These are phyloP conservation scores for Psittacula derbiana DNA, from an alignment of 2,797 vertebrate species.

Conservation along the genomic window DNA sequence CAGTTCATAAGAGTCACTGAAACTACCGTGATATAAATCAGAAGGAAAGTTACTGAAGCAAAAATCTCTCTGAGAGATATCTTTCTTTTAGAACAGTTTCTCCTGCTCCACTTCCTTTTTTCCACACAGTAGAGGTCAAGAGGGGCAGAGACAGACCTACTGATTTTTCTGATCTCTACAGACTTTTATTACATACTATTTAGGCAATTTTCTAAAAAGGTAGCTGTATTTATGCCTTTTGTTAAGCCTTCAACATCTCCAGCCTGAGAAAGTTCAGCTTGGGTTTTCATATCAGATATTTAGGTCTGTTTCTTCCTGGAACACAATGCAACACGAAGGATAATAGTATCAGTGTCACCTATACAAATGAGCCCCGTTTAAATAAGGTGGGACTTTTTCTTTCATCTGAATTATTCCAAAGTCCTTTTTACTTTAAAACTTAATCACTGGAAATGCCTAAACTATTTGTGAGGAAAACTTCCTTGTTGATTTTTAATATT, in stretches of 20 bases:
- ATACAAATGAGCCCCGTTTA: not conserved
- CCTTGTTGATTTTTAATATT: not conserved
- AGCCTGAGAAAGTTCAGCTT: not conserved
- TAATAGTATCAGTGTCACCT: not conserved
- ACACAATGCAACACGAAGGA: not conserved
- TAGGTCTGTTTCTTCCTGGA: slow-evolving; percentile 10
- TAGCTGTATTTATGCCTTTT: not conserved
- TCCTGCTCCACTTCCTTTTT: not conserved
- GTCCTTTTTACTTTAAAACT: not conserved
- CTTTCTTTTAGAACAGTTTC: not conserved
- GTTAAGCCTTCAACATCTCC: not conserved
- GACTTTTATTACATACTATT: not conserved
- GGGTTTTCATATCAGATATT: not conserved
- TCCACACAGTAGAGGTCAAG: not conserved
- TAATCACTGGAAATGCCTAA: not conserved
- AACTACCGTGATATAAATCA: not conserved
- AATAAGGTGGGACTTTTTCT: not conserved
- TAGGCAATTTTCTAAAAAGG: not conserved
- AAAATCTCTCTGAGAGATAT: not conserved
- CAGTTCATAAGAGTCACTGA: not conserved
- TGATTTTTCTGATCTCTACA: not conserved
- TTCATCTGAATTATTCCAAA: not conserved
- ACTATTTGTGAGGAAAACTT: not conserved
- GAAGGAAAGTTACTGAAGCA: slow-evolving; percentile 28
- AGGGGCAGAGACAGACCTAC: not conserved